Base-by-base conservation (phyloP, 2,797 vertebrate species). In the Gymnocypris eckloni region DNA sequence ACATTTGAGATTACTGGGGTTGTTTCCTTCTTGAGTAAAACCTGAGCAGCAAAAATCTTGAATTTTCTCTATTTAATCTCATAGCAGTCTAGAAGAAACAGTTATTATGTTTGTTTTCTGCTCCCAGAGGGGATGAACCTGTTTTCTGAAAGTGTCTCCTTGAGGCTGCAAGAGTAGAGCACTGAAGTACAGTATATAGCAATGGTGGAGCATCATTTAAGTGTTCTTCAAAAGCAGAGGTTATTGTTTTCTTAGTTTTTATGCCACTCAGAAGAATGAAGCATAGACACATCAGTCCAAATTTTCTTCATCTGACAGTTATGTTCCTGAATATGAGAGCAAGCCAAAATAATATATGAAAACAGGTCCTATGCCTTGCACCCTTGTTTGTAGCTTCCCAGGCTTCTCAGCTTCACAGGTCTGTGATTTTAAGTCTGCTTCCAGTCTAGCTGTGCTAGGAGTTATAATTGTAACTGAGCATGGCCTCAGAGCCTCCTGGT, bases 381-480 rank as follows among this genome's bases (percentile, higher is more conserved):
- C 8, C 16, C 11, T 39, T 79, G 41, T 84, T 75, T 85, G n/a
- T 59, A 50, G 81, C 45, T 41, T 56, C 48, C 79, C 54, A 79
- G 67, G 54, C 61, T 84, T 87, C n/a, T 50, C n/a, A 80, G 56
- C 61, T 67, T 87, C 85, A 81, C 81, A 70, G 48, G 76, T 84
- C 69, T 81, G 41, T 71, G 56, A 73, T 67, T 87, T 81, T 54
- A 83, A 86, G 73, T 61, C 28, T 79, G 64, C 72, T 64, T 85
- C 64, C 28, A 71, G 56, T 54, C 82, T 85, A 75, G 87, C 89
- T 89, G 90, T 82, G 91, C 93, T 92, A 82, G 52, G 71, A 93
- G 93, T 90, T 90, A 90, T 92, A 89, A 92, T 94, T 90, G 88
- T 84, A 86, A 92, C 48, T 76, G 83, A 76, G 72, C 75, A 48